Evolutionary conservation across 2,113 vertebrate genomes (phyloP).

Genomic region (Ophthalmotilapia sp.): DNA sequence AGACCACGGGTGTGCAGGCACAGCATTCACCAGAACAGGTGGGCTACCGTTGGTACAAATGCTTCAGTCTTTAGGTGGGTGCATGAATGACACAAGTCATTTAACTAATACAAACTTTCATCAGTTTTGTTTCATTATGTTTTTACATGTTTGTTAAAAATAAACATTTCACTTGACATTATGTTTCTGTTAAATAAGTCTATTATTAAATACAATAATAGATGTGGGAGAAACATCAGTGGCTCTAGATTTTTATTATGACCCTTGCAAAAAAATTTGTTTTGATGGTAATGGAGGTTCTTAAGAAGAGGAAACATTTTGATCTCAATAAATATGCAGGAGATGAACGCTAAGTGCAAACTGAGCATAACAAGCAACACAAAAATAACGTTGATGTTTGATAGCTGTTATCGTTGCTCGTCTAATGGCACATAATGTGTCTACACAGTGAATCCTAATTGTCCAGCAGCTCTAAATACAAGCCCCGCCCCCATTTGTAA

Average conservation of each 20-base stretch:
- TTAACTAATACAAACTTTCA: background rate
- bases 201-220: background rate
- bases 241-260: background rate
- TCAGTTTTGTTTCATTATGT: background rate
- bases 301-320: background rate
- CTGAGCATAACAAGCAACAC: background rate
- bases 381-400: background rate
- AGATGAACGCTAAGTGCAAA: background rate
- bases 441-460: background rate
- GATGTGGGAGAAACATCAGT: background rate
- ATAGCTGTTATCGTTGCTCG: background rate
- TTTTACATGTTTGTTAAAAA: background rate
- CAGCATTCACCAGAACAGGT: background rate
- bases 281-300: background rate
- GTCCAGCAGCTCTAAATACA: background rate
- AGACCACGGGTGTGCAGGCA: accelerated
- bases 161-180: background rate
- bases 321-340: background rate
- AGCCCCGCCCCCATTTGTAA: background rate
- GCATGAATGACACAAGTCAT: background rate
- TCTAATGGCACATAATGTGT: background rate
- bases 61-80: background rate
- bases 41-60: background rate
- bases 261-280: background rate
- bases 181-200: background rate